Evolutionary conservation across 2,888 invertebrate species (phyloP), one percentile per base, ranked within the genome.

Genomic region (Altica lythri): DNA sequence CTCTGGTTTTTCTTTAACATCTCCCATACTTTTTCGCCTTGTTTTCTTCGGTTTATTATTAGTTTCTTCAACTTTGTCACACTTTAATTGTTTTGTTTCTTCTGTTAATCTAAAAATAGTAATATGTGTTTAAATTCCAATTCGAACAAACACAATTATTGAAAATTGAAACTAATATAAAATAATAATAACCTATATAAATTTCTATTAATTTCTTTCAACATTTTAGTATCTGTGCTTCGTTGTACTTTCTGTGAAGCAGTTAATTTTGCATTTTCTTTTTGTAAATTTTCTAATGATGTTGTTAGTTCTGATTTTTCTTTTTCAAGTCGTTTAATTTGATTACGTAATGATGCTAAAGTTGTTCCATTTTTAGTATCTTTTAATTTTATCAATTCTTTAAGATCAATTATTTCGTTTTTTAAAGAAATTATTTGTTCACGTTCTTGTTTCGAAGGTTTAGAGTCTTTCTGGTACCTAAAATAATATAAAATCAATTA

Each of bases 201-300:
- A 60, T 82, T 82, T 55, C 84, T 85, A 69, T 88, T 90, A 22
- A 91, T 89, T 74, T 88, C 85, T 66, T 88, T 85, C 57, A 90
- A 78, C 73, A 89, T 85, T 78, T 86, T 88, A 22, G 86, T 83
- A 59, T 88, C 89, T n/a, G 83, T 79, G 32, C 69, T 66, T 48
- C 84, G 75, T 53, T 83, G 74, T 6, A 82, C 74, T 59, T 82
- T 77, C 71, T 85, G 83, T 51, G 80, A 81, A 37, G 82, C 82
- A 57, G 13, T 80, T 46, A 86, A 75, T 68, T 83, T 80, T 57
- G 81, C 81, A 67, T 86, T 88, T 69, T 85, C 84, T 65, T 83
- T 86, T 59, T 81, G 84, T 2, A 90, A 68, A 65, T 83, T 82
- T 50, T 88, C 88, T 12, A 87, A 74, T 72, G 89, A 86, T 44